Percentiles rank a stretch among this genome's conserved stretches.
phyloP scores from a whole-genome alignment of 2,888 invertebrate species.

The Hecatera dysodea region DNA sequence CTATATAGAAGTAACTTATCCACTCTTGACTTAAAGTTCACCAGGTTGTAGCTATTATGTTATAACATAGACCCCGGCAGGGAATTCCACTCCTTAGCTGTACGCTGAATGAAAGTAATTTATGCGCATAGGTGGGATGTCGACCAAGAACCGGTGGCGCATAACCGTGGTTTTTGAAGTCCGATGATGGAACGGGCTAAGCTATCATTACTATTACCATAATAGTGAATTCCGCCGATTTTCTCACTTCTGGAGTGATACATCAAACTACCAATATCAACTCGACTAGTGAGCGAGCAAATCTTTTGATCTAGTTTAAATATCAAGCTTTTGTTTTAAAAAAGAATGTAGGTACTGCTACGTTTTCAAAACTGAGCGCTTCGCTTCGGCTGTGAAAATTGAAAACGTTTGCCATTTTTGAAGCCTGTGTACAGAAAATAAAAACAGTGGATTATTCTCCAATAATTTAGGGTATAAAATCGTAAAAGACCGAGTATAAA shows the following conservation, averaged over 20 bases:
- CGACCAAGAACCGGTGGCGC: no score
- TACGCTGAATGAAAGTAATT: no score
- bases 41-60: no score
- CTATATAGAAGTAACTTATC: no score
- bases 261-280: neutral
- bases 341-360: constrained; percentile 13
- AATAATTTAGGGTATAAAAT: neutral
- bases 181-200: no score
- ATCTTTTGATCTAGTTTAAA: neutral
- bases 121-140: no score
- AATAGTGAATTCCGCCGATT: no score
- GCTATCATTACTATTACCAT: no score
- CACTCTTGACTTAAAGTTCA: no score
- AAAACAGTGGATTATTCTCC: constrained; percentile 1
- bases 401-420: constrained; percentile 19
- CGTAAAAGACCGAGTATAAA: neutral
- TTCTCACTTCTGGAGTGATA: neutral
- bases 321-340: constrained; percentile 3
- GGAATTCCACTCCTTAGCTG: no score
- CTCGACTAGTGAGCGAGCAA: neutral
- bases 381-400: constrained; percentile 17
- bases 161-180: no score
- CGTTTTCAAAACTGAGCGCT: constrained; percentile 16
- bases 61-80: no score
- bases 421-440: constrained; percentile 23